A percentile compares a stretch with the other conserved stretches of the same genome.
Conservation (phyloP, 1,140 invertebrate species). For the Orius laevigatus region DNA sequence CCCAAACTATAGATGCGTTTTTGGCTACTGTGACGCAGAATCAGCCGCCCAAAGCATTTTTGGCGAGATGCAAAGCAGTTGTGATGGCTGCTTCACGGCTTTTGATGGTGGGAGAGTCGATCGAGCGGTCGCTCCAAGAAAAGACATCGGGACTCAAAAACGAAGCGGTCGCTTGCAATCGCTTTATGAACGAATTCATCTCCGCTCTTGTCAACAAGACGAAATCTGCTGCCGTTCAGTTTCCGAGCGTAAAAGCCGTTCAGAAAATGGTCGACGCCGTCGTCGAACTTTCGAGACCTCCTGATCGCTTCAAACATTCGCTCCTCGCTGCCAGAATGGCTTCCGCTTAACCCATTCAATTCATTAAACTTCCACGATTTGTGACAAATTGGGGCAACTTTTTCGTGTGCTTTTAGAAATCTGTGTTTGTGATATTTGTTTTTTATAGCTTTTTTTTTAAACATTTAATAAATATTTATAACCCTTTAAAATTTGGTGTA, state of each 20-base stretch:
- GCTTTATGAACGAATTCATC: not conserved
- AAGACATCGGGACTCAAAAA: not conserved
- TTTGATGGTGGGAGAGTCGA: not conserved
- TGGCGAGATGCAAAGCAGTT: constrained; percentile 86
- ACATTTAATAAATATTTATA: too few species aligned
- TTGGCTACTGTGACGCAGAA: constrained; percentile 78
- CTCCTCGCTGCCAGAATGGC: too few species aligned
- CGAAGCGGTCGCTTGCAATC: not conserved
- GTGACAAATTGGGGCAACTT: too few species aligned
- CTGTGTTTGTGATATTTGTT: too few species aligned
- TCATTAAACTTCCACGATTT: too few species aligned
- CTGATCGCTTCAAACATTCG: too few species aligned
- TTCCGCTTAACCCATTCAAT: too few species aligned
- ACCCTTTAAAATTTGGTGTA: too few species aligned
- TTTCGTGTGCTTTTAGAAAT: too few species aligned
- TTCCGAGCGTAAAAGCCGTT: constrained; percentile 74
- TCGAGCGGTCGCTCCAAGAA: not conserved
- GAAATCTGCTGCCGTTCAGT: constrained; percentile 76
- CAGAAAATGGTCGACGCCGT: constrained; percentile 88
- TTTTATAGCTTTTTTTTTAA: too few species aligned
- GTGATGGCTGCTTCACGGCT: constrained; percentile 64
- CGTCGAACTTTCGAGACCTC: constrained; percentile 17
- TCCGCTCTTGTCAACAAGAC: constrained; percentile 39
- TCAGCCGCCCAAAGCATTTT: constrained; percentile 72
- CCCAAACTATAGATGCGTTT: constrained; percentile 82